Percentiles rank a stretch among this genome's conserved stretches.
Evolutionary conservation across 2,888 invertebrate species (phyloP).

Genomic region (Drosophila merina): DNA sequence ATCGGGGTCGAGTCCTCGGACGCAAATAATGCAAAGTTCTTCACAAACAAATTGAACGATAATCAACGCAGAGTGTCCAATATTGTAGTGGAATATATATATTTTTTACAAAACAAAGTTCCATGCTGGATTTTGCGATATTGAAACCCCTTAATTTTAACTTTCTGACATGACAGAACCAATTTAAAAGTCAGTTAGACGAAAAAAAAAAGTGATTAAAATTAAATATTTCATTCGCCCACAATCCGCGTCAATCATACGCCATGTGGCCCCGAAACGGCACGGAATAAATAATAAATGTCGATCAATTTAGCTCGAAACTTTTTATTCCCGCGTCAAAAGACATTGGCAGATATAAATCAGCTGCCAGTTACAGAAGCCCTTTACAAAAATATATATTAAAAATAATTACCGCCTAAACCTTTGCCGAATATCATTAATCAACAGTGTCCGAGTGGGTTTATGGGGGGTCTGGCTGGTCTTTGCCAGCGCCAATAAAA

Average conservation of each 20-base stretch:
- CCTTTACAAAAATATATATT: conserved; percentile 52
- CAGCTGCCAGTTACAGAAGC: conserved; percentile 68
- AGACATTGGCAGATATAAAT: conserved; percentile 57
- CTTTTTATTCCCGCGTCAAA: conserved; percentile 38
- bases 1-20: not conserved
- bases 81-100: not conserved
- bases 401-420: conserved; percentile 67
- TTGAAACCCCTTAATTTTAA: not conserved
- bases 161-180: conserved; percentile 19
- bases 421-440: conserved; percentile 61
- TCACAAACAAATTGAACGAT: conserved; percentile 27
- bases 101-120: not conserved
- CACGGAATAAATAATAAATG: conserved; percentile 32
- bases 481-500: conserved; percentile 33
- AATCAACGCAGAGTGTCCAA: conserved; percentile 13
- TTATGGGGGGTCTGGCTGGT: not conserved
- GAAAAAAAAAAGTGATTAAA: conserved; percentile 6
- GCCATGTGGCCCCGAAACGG: conserved; percentile 40
- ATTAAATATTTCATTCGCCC: conserved; percentile 6
- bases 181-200: conserved; percentile 19
- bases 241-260: conserved; percentile 58
- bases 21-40: conserved; percentile 11
- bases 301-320: conserved; percentile 39
- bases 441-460: conserved; percentile 40
- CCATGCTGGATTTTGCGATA: not conserved